Conservation (phyloP, 2,797 vertebrate genomes). For the Steatocranus sp. region DNA sequence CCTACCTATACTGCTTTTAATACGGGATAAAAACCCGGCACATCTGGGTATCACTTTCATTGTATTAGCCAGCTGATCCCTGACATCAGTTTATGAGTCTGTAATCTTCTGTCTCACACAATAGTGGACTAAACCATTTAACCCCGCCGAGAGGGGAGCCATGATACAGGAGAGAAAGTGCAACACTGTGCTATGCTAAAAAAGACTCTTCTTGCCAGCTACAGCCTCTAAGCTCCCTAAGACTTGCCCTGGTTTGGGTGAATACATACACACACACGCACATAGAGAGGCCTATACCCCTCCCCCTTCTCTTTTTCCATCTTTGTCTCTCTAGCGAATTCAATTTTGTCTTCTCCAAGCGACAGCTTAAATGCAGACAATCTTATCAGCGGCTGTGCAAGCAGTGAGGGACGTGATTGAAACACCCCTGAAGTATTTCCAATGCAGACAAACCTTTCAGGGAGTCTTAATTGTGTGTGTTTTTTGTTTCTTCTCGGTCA, state of each 20-base stretch:
- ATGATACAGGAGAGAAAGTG: constrained; percentile 56
- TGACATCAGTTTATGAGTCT: constrained; percentile 78
- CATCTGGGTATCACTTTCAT: constrained; percentile 72
- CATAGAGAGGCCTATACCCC: constrained; percentile 19
- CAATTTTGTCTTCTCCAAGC: constrained; percentile 78
- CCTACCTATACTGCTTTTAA: constrained; percentile 55
- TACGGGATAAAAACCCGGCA: constrained; percentile 53
- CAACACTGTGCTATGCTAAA: constrained; percentile 31
- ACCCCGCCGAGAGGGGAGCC: constrained; percentile 57
- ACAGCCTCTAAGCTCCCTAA: constrained; percentile 63
- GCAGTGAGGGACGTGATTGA: constrained; percentile 73
- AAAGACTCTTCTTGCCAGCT: constrained; percentile 53
- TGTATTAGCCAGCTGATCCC: constrained; percentile 74
- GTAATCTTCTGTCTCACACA: constrained; percentile 74
- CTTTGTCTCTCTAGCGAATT: constrained; percentile 78
- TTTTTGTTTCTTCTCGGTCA: constrained; percentile 21
- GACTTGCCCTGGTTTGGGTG: constrained; percentile 65
- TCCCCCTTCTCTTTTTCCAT: constrained; percentile 61
- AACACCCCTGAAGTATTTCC: constrained; percentile 76
- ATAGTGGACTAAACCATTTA: constrained; percentile 72
- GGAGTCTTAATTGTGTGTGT: constrained; percentile 71
- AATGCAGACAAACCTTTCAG: constrained; percentile 75
- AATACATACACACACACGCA: constrained; percentile 44
- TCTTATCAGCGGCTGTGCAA: constrained; percentile 79
- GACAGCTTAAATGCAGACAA: constrained; percentile 77